phyloP scores from a whole-genome alignment of 2,113 vertebrate genomes.

The Polypterus senegalus region DNA sequence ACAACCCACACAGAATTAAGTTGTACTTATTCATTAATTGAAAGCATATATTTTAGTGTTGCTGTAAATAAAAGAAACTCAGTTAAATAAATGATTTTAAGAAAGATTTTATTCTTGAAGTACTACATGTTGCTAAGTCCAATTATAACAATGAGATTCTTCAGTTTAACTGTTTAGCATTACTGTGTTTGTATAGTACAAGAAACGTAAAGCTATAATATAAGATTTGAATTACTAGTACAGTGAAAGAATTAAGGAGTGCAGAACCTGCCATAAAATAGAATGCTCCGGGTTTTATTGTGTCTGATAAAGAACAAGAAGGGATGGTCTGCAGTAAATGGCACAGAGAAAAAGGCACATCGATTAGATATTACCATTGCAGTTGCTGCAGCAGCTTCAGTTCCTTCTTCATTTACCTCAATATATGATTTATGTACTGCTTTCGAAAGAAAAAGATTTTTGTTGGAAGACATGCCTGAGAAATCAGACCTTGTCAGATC shows the following conservation, averaged over 20 bases:
- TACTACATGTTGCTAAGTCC: too few species aligned
- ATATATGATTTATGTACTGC: constrained; percentile 75
- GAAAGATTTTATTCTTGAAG: too few species aligned
- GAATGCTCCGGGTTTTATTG: constrained; percentile 48
- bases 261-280: constrained; percentile 64
- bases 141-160: too few species aligned
- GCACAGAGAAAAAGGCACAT: constrained; percentile 22
- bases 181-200: too few species aligned
- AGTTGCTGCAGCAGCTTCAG: constrained; percentile 64
- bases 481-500: constrained; percentile 41
- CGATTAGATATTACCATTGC: constrained; percentile 40
- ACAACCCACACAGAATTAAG: too few species aligned
- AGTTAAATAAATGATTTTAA: too few species aligned
- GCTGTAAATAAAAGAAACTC: too few species aligned
- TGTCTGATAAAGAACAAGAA: constrained; percentile 78
- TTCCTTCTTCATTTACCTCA: constrained; percentile 79
- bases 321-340: constrained; percentile 71
- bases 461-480: constrained; percentile 57
- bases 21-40: too few species aligned
- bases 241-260: constrained; percentile 41
- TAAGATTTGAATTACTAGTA: too few species aligned
- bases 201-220: too few species aligned
- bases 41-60: too few species aligned
- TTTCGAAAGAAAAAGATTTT: constrained; percentile 58
- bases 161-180: too few species aligned